phyloP scores from a whole-genome alignment of 2,888 invertebrate genomes.

The Cheilosia urbana region DNA sequence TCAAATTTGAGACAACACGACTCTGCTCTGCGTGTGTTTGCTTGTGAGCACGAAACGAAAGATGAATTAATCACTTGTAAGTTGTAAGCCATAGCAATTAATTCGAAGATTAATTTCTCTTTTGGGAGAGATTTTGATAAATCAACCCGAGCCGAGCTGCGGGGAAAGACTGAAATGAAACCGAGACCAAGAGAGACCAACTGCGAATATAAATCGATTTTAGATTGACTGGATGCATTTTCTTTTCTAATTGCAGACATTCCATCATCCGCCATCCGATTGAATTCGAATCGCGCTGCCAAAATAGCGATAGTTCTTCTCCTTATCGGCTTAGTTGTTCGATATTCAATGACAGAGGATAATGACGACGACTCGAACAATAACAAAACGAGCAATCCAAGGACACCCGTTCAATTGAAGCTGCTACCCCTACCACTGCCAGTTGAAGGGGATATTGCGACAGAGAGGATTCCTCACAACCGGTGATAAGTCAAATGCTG shows the following conservation, averaged over 20 bases:
- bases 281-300: slow-evolving; percentile 50
- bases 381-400: not conserved
- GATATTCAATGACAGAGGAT: slow-evolving; percentile 33
- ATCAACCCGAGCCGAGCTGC: slow-evolving; percentile 46
- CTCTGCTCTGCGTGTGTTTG: not conserved
- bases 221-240: slow-evolving; percentile 63
- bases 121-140: slow-evolving; percentile 78
- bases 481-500: slow-evolving; percentile 62
- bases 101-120: slow-evolving; percentile 81
- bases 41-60: slow-evolving; percentile 30
- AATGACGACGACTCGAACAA: not conserved
- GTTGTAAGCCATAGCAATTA: slow-evolving; percentile 79
- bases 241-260: slow-evolving; percentile 58
- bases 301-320: slow-evolving; percentile 58
- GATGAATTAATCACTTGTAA: slow-evolving; percentile 72
- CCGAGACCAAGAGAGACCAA: not conserved
- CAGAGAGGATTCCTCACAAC: slow-evolving; percentile 2
- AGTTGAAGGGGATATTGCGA: slow-evolving; percentile 12
- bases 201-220: slow-evolving; percentile 40
- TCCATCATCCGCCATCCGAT: slow-evolving; percentile 59
- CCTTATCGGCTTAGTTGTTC: slow-evolving; percentile 48
- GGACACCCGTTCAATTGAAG: slow-evolving; percentile 3
- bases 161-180: slow-evolving; percentile 31
- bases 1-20: slow-evolving; percentile 36
- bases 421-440: not conserved